Conservation (phyloP, 2,888 invertebrate genomes). For the Tenodera sinensis region DNA sequence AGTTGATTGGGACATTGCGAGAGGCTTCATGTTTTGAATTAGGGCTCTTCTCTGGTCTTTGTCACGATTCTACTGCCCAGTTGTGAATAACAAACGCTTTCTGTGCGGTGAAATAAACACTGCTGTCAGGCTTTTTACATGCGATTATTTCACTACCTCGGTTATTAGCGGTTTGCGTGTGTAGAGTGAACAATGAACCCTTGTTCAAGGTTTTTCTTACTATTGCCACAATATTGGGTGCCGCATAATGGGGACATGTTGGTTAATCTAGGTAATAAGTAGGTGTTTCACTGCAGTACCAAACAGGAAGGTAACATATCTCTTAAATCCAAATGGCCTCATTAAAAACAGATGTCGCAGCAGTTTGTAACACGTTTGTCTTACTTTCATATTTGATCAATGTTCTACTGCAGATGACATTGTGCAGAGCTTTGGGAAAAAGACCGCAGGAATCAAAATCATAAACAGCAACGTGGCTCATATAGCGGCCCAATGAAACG, state of each 20-base stretch:
- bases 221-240: not conserved
- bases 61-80: not conserved
- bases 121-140: not conserved
- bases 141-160: not conserved
- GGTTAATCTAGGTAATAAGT: not conserved
- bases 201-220: not conserved
- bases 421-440: too few relatives aligned
- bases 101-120: not conserved
- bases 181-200: not conserved
- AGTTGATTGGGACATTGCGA: not conserved
- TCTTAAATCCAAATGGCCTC: not conserved
- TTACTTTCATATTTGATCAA: too few relatives aligned
- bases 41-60: not conserved
- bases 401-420: too few relatives aligned
- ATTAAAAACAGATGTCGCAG: not conserved
- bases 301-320: not conserved
- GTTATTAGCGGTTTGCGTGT: not conserved
- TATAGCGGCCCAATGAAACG: too few relatives aligned
- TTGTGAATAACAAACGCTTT: not conserved
- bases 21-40: not conserved
- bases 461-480: too few relatives aligned
- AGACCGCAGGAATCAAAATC: too few relatives aligned
- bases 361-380: not conserved
- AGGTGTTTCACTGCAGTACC: not conserved
- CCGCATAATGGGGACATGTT: not conserved